Conservation (phyloP, 2,113 vertebrate genomes). For the Atractosteus spatula region DNA sequence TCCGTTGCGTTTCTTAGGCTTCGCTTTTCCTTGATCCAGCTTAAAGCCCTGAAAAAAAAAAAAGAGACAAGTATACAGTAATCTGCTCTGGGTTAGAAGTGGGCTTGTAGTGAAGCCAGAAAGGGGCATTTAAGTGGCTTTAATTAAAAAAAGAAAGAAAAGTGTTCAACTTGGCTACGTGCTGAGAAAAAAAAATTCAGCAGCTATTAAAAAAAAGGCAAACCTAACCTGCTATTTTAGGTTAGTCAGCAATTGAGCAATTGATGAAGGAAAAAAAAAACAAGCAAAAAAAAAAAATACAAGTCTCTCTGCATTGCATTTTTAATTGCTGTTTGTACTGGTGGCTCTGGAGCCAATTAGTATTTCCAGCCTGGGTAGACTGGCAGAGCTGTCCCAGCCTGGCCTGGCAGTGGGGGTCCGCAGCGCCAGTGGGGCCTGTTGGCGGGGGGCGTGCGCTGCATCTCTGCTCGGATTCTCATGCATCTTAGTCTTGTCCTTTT, state of each 20-base stretch:
- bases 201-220: slow-evolving; percentile 35
- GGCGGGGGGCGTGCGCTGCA: too few relatives aligned
- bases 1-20: slow-evolving; percentile 20
- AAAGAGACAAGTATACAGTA: slow-evolving; percentile 5
- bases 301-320: slow-evolving; percentile 44
- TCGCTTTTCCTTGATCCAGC: slow-evolving; percentile 26
- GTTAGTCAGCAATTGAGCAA: slow-evolving; percentile 52
- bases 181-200: slow-evolving; percentile 39
- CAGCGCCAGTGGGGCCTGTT: too few relatives aligned
- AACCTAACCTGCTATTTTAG: slow-evolving; percentile 45
- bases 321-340: slow-evolving; percentile 55
- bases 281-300: too few relatives aligned
- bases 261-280: too few relatives aligned
- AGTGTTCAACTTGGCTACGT: slow-evolving; percentile 14
- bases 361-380: too few relatives aligned
- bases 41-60: slow-evolving; percentile 9
- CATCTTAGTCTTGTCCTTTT: too few relatives aligned
- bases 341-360: slow-evolving; percentile 34
- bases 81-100: slow-evolving; percentile 19
- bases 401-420: too few relatives aligned
- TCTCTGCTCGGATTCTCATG: too few relatives aligned
- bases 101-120: neutral
- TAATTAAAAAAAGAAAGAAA: slow-evolving; percentile 16
- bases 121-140: slow-evolving; percentile 10
- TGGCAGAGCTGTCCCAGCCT: too few relatives aligned